Base-by-base conservation (phyloP, 1,140 invertebrate genomes). In the Brachionus asplanchnoidis region DNA sequence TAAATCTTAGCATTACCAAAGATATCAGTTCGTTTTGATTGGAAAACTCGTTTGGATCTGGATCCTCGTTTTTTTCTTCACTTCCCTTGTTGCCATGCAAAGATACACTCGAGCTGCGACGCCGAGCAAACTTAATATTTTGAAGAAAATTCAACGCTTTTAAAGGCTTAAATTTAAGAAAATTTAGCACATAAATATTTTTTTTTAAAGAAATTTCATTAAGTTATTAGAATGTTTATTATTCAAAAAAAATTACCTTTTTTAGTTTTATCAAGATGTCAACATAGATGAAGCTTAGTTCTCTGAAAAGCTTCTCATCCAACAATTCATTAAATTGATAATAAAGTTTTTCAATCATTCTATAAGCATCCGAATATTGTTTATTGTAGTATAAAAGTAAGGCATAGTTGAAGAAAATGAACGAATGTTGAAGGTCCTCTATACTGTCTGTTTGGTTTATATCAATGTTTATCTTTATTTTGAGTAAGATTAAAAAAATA, bases 371-470 rank as follows among this genome's bases (percentile, higher is more conserved):
- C 65, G 92, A 92, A 88, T 94, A 94, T 87, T 96, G 93, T 84
- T 92, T 92, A 0, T 93, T 92, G 86, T 95, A 94, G 88, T 93
- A 96, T 3, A 95, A 91, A 9, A 95, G 87, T 1, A 96, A 92
- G 1, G 95, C 94, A 87, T 95, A 94, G 88, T 95, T 96, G 88
- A 94, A 96, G 91, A 87, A 93, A 5, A 91, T 88, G 66, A 93
- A 91, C 87, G 93, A 93, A 86, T 93, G 92, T 84, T 93, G 93
- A 11, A 93, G 92, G 89, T 94, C 93, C 84, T 92, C 91, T 4
- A 92, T 80, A 42, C 87, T 91, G 26, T 93, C 91, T 11, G 90
- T 89, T 79, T 92, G 89, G 12, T 91, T 36, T 28, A 78, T 68
- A 66, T 84, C 44, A 70, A 86, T 70, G 60, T 86, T 86, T 20